phyloP scores from a whole-genome alignment of 2,113 vertebrate genomes.

The Passer montanus region DNA sequence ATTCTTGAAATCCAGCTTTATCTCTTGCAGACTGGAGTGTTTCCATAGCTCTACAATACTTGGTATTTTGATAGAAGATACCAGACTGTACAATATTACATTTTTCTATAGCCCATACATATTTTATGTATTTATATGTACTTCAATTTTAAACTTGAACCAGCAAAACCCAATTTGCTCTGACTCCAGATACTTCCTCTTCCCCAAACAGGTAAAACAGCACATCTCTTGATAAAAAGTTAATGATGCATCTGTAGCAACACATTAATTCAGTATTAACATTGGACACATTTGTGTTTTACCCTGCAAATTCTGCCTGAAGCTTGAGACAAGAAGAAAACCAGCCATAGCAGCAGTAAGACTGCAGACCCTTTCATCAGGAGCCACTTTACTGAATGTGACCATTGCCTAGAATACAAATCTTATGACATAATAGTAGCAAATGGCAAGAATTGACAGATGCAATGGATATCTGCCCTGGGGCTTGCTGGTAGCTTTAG shows the following conservation, averaged over 20 bases:
- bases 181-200: not conserved
- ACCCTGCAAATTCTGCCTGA: not conserved
- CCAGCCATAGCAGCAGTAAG: not conserved
- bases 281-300: not conserved
- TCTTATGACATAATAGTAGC: not conserved
- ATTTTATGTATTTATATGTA: not conserved
- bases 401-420: constrained; percentile 18
- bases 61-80: not conserved
- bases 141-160: not conserved
- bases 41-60: not conserved
- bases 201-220: not conserved
- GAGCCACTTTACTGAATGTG: not conserved
- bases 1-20: not conserved
- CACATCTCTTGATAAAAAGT: not conserved
- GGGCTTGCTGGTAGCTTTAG: constrained; percentile 25
- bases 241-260: not conserved
- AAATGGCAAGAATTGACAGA: constrained; percentile 31
- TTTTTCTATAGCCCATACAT: not conserved
- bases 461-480: not conserved
- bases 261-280: not conserved
- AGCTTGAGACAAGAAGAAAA: not conserved
- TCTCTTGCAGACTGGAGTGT: not conserved
- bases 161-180: not conserved
- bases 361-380: not conserved
- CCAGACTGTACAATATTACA: not conserved